phyloP scores from a whole-genome alignment of 1,140 invertebrate species.

The Zelostemma sp. region DNA sequence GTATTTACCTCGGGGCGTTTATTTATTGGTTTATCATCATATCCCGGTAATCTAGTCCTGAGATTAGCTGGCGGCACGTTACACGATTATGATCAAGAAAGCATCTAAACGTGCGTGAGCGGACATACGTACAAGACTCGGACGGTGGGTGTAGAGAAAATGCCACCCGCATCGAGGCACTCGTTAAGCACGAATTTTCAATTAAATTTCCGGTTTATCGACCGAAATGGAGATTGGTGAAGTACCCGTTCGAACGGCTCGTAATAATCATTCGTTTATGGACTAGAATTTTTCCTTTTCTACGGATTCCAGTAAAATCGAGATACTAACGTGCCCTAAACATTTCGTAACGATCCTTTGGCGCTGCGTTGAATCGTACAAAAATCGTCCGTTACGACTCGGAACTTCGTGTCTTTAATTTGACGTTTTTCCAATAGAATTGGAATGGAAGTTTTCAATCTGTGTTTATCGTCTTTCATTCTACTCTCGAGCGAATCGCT shows the following conservation, averaged over 20 bases:
- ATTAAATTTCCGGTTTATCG: constrained; percentile 53
- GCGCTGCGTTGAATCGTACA: no score
- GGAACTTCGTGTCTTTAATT: no score
- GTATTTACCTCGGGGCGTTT: not conserved
- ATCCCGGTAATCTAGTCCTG: constrained; percentile 17
- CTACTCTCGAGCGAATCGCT: no score
- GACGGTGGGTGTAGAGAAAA: constrained; percentile 46
- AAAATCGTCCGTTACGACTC: no score
- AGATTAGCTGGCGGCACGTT: constrained; percentile 25
- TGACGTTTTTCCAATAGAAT: no score
- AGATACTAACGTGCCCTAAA: no score
- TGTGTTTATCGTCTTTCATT: no score
- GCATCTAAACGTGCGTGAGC: constrained; percentile 36
- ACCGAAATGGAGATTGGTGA: constrained; percentile 31
- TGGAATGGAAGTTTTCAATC: no score
- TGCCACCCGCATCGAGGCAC: constrained; percentile 57
- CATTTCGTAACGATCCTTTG: no score
- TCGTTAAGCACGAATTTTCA: constrained; percentile 51
- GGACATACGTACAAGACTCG: constrained; percentile 28
- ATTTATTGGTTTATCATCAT: constrained; percentile 27
- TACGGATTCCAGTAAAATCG: not conserved
- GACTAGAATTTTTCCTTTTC: not conserved
- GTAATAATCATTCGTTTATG: constrained; percentile 47
- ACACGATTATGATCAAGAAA: constrained; percentile 28
- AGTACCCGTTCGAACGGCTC: constrained; percentile 16